phyloP scores from a whole-genome alignment of 2,797 vertebrate species.

The Alectoris magna region DNA sequence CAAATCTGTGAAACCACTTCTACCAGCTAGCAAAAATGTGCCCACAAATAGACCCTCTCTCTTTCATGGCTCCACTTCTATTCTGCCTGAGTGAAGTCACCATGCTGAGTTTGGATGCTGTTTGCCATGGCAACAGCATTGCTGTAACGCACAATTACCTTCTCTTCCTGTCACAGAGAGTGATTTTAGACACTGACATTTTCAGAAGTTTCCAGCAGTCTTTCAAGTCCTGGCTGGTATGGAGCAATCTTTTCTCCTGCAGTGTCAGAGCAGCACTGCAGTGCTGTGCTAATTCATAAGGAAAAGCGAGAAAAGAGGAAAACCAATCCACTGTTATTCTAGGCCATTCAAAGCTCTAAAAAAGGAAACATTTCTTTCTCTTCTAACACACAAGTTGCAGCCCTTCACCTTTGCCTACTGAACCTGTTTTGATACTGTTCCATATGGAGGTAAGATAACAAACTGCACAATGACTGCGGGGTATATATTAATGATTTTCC shows the following conservation, averaged over 20 bases:
- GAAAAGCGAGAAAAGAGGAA: not conserved
- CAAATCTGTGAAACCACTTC: conserved; percentile 39
- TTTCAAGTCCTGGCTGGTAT: conserved; percentile 19
- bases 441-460: conserved; percentile 9
- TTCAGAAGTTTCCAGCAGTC: conserved; percentile 34
- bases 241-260: conserved; percentile 17
- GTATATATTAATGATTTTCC: not conserved
- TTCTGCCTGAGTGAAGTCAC: conserved; percentile 47
- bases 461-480: not conserved
- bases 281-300: not conserved
- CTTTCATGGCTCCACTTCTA: not conserved
- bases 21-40: not conserved
- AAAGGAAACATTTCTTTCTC: not conserved
- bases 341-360: not conserved
- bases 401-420: not conserved
- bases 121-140: conserved; percentile 52
- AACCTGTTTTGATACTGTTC: not conserved
- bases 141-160: not conserved
- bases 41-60: not conserved
- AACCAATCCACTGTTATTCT: not conserved
- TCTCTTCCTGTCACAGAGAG: conserved; percentile 37
- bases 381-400: not conserved
- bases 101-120: conserved; percentile 48
- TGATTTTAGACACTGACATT: not conserved
- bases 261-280: not conserved